These are phyloP conservation scores for Philaenus spumarius DNA, from an alignment of 1,140 invertebrate species.

Conservation along the genomic window DNA sequence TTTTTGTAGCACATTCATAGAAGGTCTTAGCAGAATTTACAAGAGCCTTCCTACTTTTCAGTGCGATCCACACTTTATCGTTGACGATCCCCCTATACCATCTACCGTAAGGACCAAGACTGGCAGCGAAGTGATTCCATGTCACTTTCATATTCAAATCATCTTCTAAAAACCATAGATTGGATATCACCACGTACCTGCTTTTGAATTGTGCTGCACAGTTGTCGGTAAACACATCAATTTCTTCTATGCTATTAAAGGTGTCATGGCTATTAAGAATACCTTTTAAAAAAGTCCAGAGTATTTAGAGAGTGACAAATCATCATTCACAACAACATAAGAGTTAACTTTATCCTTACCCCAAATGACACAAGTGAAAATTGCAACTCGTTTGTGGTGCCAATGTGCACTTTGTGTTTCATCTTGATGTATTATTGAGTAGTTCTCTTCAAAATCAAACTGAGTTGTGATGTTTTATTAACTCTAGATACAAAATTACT, in stretches of 20 bases:
- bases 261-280: not conserved
- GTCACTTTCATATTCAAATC: not conserved
- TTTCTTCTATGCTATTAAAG: not conserved
- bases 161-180: not conserved
- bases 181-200: not conserved
- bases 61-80: not conserved
- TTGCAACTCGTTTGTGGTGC: not conserved
- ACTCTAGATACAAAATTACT: no score
- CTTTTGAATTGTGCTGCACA: slow-evolving; percentile 3
- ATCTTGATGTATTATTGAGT: not conserved
- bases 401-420: not conserved
- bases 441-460: no score
- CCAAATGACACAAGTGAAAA: not conserved
- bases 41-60: not conserved
- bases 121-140: not conserved
- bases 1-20: not conserved
- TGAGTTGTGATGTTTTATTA: no score
- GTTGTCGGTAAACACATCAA: not conserved
- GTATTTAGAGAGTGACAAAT: not conserved
- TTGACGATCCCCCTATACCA: no score
- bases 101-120: not conserved
- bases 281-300: not conserved
- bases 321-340: slow-evolving; percentile 1
- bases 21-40: not conserved
- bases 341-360: not conserved